Evolutionary conservation across 2,888 invertebrate genomes (phyloP).

Genomic region (Leistus spinibarbis): DNA sequence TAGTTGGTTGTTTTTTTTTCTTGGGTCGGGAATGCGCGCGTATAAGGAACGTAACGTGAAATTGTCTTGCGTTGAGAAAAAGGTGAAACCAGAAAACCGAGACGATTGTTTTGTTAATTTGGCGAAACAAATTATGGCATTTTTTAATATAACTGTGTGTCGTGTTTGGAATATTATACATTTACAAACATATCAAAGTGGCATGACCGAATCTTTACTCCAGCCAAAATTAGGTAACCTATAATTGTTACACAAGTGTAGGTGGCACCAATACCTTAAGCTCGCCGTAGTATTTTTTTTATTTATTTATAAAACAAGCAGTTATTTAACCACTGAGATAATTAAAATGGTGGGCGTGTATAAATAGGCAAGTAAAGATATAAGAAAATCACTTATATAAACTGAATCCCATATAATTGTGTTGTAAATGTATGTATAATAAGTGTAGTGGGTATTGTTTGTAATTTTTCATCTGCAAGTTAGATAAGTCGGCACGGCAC

Average conservation of each 20-base stretch:
- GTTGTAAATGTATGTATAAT: neutral
- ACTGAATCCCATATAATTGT: neutral
- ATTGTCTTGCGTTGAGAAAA: conserved; percentile 12
- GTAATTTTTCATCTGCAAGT: neutral
- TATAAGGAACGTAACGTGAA: conserved; percentile 35
- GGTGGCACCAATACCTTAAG: too few relatives aligned
- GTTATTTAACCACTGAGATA: too few relatives aligned
- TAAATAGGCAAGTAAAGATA: too few relatives aligned
- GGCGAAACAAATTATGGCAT: conserved; percentile 4
- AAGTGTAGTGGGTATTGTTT: neutral
- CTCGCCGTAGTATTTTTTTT: too few relatives aligned
- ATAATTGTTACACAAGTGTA: too few relatives aligned
- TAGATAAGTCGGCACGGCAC: neutral
- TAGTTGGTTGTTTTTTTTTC: conserved; percentile 24
- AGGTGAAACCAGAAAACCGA: neutral
- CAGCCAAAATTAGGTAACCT: too few relatives aligned
- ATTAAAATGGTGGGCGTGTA: too few relatives aligned
- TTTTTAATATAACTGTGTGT: neutral
- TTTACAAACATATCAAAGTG: neutral
- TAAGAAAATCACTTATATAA: too few relatives aligned
- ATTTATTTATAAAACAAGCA: too few relatives aligned
- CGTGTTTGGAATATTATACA: neutral
- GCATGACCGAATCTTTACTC: neutral
- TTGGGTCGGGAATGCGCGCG: conserved; percentile 21
- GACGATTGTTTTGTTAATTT: conserved; percentile 34